A percentile compares a stretch with the other conserved stretches of the same genome.
Evolutionary conservation across 2,797 vertebrate species (phyloP).

Genomic region (Macroramphosus scolopax): DNA sequence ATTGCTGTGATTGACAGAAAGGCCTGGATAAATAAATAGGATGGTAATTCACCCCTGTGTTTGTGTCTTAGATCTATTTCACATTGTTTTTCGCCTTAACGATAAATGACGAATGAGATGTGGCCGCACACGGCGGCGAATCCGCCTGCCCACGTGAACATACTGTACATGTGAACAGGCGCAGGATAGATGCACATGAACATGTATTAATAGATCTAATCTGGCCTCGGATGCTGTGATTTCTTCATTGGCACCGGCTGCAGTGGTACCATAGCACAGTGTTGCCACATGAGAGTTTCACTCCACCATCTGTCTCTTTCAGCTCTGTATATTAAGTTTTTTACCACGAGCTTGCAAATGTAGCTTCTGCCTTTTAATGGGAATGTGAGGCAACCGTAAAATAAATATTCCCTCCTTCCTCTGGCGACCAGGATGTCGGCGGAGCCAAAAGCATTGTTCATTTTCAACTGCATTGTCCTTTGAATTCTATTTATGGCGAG

Average conservation of each 20-base stretch:
- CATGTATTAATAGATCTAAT: constrained; percentile 62
- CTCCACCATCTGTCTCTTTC: constrained; percentile 78
- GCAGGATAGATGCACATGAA: constrained; percentile 47
- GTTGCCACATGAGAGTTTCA: constrained; percentile 72
- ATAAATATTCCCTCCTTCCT: constrained; percentile 67
- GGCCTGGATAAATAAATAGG: constrained; percentile 70
- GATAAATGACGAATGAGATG: constrained; percentile 55
- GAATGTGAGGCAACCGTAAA: constrained; percentile 74
- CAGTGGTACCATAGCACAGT: constrained; percentile 60
- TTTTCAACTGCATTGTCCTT: constrained; percentile 68
- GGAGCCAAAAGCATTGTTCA: constrained; percentile 62
- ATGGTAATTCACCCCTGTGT: constrained; percentile 62
- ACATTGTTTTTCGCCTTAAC: constrained; percentile 50
- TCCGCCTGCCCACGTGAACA: constrained; percentile 19
- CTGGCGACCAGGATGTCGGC: constrained; percentile 44
- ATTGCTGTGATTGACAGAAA: constrained; percentile 79
- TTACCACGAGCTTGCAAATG: constrained; percentile 65
- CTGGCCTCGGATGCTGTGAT: constrained; percentile 51
- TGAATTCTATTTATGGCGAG: constrained; percentile 72
- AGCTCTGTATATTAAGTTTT: constrained; percentile 68
- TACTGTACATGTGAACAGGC: constrained; percentile 29
- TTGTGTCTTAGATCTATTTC: constrained; percentile 57
- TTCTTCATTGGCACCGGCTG: constrained; percentile 63
- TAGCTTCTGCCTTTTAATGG: constrained; percentile 73
- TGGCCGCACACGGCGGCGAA: constrained; percentile 19